Evolutionary conservation across 2,888 invertebrate genomes (phyloP).

Genomic region (Lysandra coridon): DNA sequence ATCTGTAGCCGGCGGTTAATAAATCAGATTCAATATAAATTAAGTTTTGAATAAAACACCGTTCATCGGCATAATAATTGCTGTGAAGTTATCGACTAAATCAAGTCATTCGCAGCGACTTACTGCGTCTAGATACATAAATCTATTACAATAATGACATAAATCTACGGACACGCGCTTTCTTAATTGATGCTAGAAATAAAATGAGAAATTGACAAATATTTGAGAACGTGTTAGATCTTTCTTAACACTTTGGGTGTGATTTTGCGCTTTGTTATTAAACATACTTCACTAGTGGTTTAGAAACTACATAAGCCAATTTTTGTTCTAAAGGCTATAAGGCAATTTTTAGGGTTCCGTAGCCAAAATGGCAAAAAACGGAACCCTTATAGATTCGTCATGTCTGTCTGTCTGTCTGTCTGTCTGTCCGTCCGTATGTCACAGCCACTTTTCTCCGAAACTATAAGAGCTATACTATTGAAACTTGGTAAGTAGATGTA

Average conservation of each 20-base stretch:
- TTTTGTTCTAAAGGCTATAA: too few relatives aligned
- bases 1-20: background rate
- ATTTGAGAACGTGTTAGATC: background rate
- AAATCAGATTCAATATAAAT: constrained; percentile 19
- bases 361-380: too few relatives aligned
- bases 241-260: background rate
- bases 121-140: constrained; percentile 15
- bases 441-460: too few relatives aligned
- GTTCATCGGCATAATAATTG: constrained; percentile 15
- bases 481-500: too few relatives aligned
- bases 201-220: background rate
- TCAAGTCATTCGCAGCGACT: constrained; percentile 27
- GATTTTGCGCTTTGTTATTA: too few relatives aligned
- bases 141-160: constrained; percentile 24
- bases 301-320: too few relatives aligned
- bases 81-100: constrained; percentile 24
- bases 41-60: constrained; percentile 11
- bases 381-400: too few relatives aligned
- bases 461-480: too few relatives aligned
- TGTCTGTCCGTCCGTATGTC: too few relatives aligned
- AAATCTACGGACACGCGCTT: constrained; percentile 14
- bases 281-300: too few relatives aligned
- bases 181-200: constrained; percentile 28
- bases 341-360: too few relatives aligned
- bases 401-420: too few relatives aligned